Evolutionary conservation across 2,113 vertebrate genomes (phyloP), one percentile per base, ranked within the genome.

Genomic region (Perccottus glenii): DNA sequence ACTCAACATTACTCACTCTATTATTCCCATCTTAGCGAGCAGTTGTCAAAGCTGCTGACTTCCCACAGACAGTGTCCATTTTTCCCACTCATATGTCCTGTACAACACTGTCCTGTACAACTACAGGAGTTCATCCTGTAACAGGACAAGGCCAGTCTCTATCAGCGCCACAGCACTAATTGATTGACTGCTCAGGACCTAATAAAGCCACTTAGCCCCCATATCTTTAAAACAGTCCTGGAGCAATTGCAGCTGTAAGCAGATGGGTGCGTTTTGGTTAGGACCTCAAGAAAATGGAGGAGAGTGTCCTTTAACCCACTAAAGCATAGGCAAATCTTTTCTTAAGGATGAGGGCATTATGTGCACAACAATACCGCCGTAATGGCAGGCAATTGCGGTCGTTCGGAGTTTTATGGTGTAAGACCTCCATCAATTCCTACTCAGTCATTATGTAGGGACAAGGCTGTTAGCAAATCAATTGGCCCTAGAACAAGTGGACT

Each of bases 381-480:
- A 86, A 88, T 90, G 80, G 75, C 68, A 82, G 84, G 86, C 88
- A 87, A 91, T 90, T 85, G 85, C 73, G 65, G 75, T 58, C 68
- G 62, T 71, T 85, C 63, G 35, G 76, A 83, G 85, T 90, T 92
- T 93, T 91, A 91, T 87, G 83, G 85, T 63, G 83, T 84, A 83
- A 85, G 76, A 87, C 85, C 85, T 87, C 86, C 80, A 87, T 89
- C 88, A 90, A 90, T 87, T 81, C 87, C 83, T 73, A 86, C 84
- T 90, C 84, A 77, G 75, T 90, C 87, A 91, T 92, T 90, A 90
- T 89, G 85, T 84, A 83, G 36, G 77, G 87, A 91, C 87, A 88
- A 91, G 89, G 77, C 85, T 84, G 85, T 90, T 89, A 92, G 88
- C 73, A 84, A 86, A 86, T 92, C 88, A 92, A 91, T 88, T 89